A percentile compares a stretch with the other conserved stretches of the same genome.
Evolutionary conservation across 1,140 invertebrate species (phyloP).

Genomic region (Drosophila grimshawi): DNA sequence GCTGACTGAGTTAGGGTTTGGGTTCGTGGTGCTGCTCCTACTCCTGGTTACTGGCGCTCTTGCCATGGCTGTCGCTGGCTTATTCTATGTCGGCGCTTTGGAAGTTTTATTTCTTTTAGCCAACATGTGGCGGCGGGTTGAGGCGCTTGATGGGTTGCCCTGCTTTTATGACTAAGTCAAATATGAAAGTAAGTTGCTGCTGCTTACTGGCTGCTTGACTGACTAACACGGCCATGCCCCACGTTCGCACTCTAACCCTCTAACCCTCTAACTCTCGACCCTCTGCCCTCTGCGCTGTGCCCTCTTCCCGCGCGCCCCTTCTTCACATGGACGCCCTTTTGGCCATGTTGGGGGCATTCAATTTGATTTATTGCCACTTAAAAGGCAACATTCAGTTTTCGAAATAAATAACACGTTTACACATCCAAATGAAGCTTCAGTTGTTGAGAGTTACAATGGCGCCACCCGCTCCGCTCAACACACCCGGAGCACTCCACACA

Average conservation of each 20-base stretch:
- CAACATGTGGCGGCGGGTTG: constrained; percentile 13
- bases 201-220: constrained; percentile 28
- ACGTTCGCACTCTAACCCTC: too few relatives aligned
- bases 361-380: constrained; percentile 83
- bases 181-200: constrained; percentile 74
- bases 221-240: constrained; percentile 10
- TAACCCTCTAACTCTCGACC: too few relatives aligned
- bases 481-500: background rate
- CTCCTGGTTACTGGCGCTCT: background rate
- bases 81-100: constrained; percentile 35
- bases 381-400: constrained; percentile 81
- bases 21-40: constrained; percentile 26
- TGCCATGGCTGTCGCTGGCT: constrained; percentile 25
- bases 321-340: constrained; percentile 22
- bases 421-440: constrained; percentile 79
- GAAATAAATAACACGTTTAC: constrained; percentile 82
- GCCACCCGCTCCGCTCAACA: background rate
- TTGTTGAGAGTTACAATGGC: constrained; percentile 58
- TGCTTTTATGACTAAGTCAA: constrained; percentile 79
- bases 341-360: constrained; percentile 48
- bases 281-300: constrained; percentile 4
- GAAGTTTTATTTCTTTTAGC: constrained; percentile 29
- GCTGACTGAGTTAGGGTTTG: constrained; percentile 57
- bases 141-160: constrained; percentile 31
- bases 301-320: background rate